A percentile compares a stretch with the other conserved stretches of the same genome.
Evolutionary conservation across 1,140 invertebrate species (phyloP).

Genomic region (Tetramorium parvispinum): DNA sequence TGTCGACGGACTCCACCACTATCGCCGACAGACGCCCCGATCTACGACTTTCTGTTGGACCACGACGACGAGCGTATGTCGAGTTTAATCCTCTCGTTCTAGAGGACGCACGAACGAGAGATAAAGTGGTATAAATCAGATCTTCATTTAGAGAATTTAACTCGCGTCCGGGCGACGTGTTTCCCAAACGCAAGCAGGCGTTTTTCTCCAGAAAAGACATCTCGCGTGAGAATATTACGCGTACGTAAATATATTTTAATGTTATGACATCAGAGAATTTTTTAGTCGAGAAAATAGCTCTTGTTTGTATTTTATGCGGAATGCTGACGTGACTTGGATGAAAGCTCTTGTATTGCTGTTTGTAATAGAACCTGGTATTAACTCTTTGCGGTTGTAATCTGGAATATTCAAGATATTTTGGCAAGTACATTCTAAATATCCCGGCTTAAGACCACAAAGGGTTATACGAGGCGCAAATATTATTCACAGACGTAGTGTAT

Average conservation of each 20-base stretch:
- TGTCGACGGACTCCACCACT: background rate
- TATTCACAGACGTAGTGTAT: background rate
- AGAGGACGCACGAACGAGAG: constrained; percentile 50
- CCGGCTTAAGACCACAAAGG: constrained; percentile 2
- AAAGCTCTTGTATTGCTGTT: background rate
- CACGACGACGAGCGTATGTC: constrained; percentile 27
- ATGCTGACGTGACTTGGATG: constrained; percentile 15
- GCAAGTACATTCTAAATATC: constrained; percentile 13
- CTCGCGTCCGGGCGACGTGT: constrained; percentile 36
- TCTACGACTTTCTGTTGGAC: constrained; percentile 52
- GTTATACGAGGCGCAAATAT: background rate
- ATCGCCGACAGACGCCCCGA: constrained; percentile 25
- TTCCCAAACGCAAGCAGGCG: constrained; percentile 29
- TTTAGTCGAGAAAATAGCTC: constrained; percentile 22
- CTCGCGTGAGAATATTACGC: constrained; percentile 1
- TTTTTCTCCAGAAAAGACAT: background rate
- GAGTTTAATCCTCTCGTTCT: constrained; percentile 42
- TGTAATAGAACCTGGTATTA: constrained; percentile 36
- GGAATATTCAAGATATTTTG: constrained; percentile 47
- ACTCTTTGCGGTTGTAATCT: constrained; percentile 53
- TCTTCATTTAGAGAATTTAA: constrained; percentile 59
- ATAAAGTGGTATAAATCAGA: constrained; percentile 59
- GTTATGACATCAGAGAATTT: constrained; percentile 1
- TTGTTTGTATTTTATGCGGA: constrained; percentile 44
- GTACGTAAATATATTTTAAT: constrained; percentile 28